Evolutionary conservation across 2,888 invertebrate genomes (phyloP).

Genomic region (Portevinia maculata): DNA sequence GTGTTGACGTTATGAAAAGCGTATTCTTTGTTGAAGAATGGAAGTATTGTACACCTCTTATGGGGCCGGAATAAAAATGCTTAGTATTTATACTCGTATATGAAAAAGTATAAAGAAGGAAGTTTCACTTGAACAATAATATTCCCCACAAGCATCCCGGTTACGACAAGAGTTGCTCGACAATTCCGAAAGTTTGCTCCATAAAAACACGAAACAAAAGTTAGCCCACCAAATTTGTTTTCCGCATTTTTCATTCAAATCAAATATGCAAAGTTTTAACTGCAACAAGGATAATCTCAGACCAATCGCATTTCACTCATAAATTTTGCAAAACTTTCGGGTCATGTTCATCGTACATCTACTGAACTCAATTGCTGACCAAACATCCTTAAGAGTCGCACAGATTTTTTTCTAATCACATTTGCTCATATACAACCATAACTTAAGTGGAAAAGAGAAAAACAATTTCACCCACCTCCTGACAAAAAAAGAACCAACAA

Average conservation of each 20-base stretch:
- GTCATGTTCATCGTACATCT: conserved; percentile 3
- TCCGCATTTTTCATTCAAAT: conserved; percentile 16
- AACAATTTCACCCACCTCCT: background rate
- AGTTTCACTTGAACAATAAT: too few species aligned
- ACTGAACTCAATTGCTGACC: conserved; percentile 8
- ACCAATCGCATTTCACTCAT: background rate
- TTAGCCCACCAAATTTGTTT: conserved; percentile 7
- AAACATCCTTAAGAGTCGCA: background rate
- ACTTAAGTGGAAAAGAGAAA: conserved; percentile 18
- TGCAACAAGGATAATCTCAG: conserved; percentile 7
- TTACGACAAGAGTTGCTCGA: too few species aligned
- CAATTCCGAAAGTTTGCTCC: conserved; percentile 3
- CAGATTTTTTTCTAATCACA: conserved; percentile 26
- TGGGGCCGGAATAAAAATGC: too few species aligned
- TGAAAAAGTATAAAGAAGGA: too few species aligned
- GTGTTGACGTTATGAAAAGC: too few species aligned
- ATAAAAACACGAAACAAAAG: conserved; percentile 13
- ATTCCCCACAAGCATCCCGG: too few species aligned
- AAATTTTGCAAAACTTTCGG: conserved; percentile 3
- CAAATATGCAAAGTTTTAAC: conserved; percentile 23
- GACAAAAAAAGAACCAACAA: background rate
- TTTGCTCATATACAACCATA: background rate
- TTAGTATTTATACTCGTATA: too few species aligned
- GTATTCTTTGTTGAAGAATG: too few species aligned
- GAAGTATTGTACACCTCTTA: too few species aligned